Evolutionary conservation across 2,113 vertebrate genomes (phyloP).

Genomic region (Rhinopithecus roxellana): DNA sequence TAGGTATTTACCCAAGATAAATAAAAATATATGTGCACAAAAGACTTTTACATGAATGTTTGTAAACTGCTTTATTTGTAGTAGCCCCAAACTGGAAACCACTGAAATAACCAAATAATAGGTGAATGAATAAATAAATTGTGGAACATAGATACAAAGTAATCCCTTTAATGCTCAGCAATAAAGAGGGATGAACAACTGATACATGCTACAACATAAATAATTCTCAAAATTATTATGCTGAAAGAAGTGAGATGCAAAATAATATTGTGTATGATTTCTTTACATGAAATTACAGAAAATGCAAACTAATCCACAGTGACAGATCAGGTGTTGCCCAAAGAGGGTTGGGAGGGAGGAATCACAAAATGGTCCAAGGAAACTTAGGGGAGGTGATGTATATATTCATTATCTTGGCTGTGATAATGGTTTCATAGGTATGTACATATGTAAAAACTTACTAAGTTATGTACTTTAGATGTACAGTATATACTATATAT

Average conservation of each 20-base stretch:
- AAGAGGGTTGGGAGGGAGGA: not conserved
- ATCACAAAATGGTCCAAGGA: not conserved
- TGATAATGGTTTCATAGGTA: not conserved
- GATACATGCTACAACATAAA: not conserved
- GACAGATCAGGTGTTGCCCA: not conserved
- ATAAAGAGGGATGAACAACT: not conserved
- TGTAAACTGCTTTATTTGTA: not conserved
- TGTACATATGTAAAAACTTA: not conserved
- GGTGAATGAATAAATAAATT: not conserved
- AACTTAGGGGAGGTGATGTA: not conserved
- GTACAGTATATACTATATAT: not conserved
- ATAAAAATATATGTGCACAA: not conserved
- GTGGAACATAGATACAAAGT: not conserved
- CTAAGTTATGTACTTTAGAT: not conserved
- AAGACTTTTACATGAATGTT: not conserved
- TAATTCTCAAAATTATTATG: not conserved
- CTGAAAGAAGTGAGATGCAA: not conserved
- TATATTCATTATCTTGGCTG: not conserved
- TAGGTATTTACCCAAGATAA: not conserved
- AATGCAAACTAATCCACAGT: not conserved
- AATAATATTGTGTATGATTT: not conserved
- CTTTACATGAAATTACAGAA: not conserved
- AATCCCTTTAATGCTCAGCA: not conserved
- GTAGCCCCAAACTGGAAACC: not conserved
- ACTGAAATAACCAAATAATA: not conserved